Base-by-base conservation (phyloP, 2,888 invertebrate species). In the Tenthredo notha region DNA sequence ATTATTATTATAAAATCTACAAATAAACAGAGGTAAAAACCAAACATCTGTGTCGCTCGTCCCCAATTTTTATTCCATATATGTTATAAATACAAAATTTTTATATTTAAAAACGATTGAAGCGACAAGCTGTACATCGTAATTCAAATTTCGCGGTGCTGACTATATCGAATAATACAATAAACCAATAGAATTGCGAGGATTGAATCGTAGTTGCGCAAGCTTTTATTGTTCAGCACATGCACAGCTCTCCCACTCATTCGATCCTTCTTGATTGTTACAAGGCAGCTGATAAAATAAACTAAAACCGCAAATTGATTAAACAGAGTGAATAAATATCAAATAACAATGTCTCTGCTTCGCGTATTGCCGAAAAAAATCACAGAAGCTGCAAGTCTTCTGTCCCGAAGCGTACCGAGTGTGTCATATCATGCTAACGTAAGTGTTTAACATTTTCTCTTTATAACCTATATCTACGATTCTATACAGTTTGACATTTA, bases 351-450 rank as follows among this genome's bases (percentile, higher is more conserved):
- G 93, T 90, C 93, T 87, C 54, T 92, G 72, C 88, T 91, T 85
- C 89, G 91, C 21, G 84, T 90, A 37, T 86, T 92, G 87, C 91
- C 92, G 84, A 86, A 88, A 33, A 88, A 89, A 58, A 87, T 92
- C 4, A 86, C 89, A 2, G 89, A 86, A 72, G 85, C 90, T 21
- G 89, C 92, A 15, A 91, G 89, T 85, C 87, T 88, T 65, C 83
- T 91, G 65, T 91, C 91, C 10, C 89, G 88, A 50, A 94, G 93
- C 86, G 93, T 95, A 84, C 96, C 95, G 87, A 94, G 95, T 29
- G 95, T 96, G 82, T 94, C 95, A 37, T 97, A 97, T 92, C 97
- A 97, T 92, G 96, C 96, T 86, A 97, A 97, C 92, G 97, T 97
- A 93, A 96, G 94, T 95, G 89, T 91, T 88, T 83, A 88, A 89